Evolutionary conservation across 2,888 invertebrate genomes (phyloP).

Genomic region (Copidosoma aretas): DNA sequence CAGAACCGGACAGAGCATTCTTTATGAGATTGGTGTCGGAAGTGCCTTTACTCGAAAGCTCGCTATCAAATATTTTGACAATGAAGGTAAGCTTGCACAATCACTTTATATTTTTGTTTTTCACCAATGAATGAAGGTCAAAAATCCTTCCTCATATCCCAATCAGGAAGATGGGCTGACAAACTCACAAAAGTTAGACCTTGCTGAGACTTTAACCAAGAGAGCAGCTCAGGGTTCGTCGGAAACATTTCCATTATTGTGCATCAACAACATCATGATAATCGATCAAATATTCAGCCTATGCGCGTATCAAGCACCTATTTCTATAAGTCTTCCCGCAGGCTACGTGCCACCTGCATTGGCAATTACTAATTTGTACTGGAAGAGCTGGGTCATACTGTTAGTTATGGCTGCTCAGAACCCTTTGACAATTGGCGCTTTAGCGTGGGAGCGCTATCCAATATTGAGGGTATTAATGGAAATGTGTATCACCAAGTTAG

Average conservation of each 20-base stretch:
- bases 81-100: constrained; percentile 70
- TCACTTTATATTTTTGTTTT: background rate
- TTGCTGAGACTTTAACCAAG: constrained; percentile 83
- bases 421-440: constrained; percentile 83
- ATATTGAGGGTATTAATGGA: constrained; percentile 91
- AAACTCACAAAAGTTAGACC: constrained; percentile 83
- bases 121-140: background rate
- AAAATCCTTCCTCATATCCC: constrained; percentile 41
- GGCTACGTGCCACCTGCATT: constrained; percentile 87
- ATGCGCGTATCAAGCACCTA: constrained; percentile 90
- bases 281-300: constrained; percentile 90
- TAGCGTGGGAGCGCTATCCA: constrained; percentile 90
- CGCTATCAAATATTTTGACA: constrained; percentile 81
- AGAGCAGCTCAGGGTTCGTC: constrained; percentile 81
- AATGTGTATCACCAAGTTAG: constrained; percentile 93
- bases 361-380: constrained; percentile 90
- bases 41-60: constrained; percentile 86
- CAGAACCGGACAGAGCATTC: constrained; percentile 83
- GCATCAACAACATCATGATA: constrained; percentile 82
- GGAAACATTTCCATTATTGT: constrained; percentile 75
- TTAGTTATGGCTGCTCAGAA: constrained; percentile 91
- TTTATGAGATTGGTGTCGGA: constrained; percentile 84
- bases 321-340: constrained; percentile 85
- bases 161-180: constrained; percentile 78
- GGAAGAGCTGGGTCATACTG: constrained; percentile 92